Percentiles rank a stretch among this genome's conserved stretches.
Conservation (phyloP, 2,797 vertebrate species). For the Sebastes elongatus region DNA sequence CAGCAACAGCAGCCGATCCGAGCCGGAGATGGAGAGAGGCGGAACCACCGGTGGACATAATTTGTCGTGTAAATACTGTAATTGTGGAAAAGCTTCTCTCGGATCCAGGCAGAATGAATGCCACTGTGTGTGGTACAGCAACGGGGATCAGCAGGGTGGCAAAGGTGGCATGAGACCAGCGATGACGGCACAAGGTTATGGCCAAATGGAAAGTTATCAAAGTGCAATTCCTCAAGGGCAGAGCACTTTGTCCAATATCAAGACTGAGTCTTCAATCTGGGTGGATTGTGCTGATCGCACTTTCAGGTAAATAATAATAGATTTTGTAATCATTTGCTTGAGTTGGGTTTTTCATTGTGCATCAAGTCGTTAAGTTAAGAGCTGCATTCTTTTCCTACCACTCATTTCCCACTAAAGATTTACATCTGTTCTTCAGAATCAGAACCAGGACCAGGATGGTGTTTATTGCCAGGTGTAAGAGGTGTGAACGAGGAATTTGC, state of each 20-base stretch:
- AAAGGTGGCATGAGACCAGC: conserved; percentile 24
- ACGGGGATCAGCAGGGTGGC: conserved; percentile 37
- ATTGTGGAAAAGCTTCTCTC: conserved; percentile 34
- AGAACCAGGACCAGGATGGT: too few species aligned
- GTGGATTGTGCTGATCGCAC: conserved; percentile 57
- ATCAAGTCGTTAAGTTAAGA: neutral
- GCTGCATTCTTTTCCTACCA: neutral
- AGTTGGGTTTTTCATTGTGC: neutral
- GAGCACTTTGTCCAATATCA: conserved; percentile 54
- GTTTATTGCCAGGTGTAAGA: too few species aligned
- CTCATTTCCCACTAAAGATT: neutral
- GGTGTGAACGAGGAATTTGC: too few species aligned
- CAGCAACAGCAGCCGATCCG: conserved; percentile 29
- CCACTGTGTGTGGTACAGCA: conserved; percentile 58
- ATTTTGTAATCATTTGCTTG: neutral
- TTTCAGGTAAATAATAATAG: conserved; percentile 66
- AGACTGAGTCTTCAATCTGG: conserved; percentile 68
- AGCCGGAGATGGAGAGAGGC: conserved; percentile 14
- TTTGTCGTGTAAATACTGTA: conserved; percentile 66
- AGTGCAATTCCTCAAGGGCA: conserved; percentile 50
- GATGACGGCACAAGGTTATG: conserved; percentile 48
- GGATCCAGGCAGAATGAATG: conserved; percentile 55
- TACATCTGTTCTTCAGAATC: neutral
- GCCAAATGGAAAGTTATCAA: conserved; percentile 74
- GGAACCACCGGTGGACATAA: conserved; percentile 9